Evolutionary conservation across 2,797 vertebrate genomes (phyloP).

Genomic region (Lepilemur septentrionalis): DNA sequence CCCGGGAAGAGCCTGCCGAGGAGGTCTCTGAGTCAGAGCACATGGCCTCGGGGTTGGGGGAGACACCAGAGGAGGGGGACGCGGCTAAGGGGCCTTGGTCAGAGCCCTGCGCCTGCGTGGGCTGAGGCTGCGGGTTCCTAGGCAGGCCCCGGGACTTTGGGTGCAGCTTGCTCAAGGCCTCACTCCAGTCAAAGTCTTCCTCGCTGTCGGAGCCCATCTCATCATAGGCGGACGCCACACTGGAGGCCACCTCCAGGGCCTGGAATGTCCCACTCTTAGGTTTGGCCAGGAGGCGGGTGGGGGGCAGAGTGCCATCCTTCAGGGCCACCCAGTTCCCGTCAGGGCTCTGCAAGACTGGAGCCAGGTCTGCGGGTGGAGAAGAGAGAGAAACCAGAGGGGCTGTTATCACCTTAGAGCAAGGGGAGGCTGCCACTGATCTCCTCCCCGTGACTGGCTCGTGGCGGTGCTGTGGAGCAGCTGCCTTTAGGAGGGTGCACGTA

Average conservation of each 20-base stretch:
- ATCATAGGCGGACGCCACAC: slow-evolving; percentile 91
- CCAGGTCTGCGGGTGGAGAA: slow-evolving; percentile 70
- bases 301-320: slow-evolving; percentile 88
- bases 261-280: slow-evolving; percentile 92
- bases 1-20: slow-evolving; percentile 86
- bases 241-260: slow-evolving; percentile 91
- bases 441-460: neutral
- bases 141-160: slow-evolving; percentile 81
- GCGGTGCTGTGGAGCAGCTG: neutral
- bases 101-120: slow-evolving; percentile 87
- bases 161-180: slow-evolving; percentile 81
- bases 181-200: slow-evolving; percentile 86
- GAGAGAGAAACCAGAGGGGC: neutral
- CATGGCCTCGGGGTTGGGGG: slow-evolving; percentile 91
- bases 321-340: slow-evolving; percentile 98
- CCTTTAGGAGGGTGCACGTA: neutral
- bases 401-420: neutral
- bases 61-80: slow-evolving; percentile 90
- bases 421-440: too few relatives aligned
- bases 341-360: slow-evolving; percentile 91
- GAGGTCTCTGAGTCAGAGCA: slow-evolving; percentile 95
- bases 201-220: slow-evolving; percentile 92
- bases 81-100: slow-evolving; percentile 85
- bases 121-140: slow-evolving; percentile 87
- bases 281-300: slow-evolving; percentile 90